Percentiles rank a stretch among this genome's conserved stretches.
Evolutionary conservation across 2,797 vertebrate species (phyloP).

Genomic region (Todus mexicanus): DNA sequence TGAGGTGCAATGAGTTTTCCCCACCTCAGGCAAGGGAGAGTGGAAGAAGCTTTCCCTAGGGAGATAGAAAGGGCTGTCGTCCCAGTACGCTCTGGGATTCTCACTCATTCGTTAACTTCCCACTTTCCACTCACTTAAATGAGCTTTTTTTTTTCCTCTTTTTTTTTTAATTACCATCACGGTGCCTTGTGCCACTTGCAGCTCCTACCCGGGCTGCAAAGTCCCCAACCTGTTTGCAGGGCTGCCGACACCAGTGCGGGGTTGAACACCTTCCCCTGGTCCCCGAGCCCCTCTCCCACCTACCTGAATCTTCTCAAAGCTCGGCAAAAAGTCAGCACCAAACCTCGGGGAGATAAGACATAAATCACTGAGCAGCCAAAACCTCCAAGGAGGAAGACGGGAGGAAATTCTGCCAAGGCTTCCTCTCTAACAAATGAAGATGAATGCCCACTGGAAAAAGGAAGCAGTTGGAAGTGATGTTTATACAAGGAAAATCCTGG

Average conservation of each 20-base stretch:
- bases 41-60: background rate
- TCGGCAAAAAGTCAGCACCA: background rate
- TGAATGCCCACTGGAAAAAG: background rate
- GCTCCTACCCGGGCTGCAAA: background rate
- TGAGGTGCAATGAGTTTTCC: background rate
- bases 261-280: background rate
- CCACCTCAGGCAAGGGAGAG: background rate
- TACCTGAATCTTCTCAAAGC: background rate
- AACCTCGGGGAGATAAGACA: background rate
- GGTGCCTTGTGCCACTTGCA: background rate
- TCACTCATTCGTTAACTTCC: background rate
- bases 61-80: background rate
- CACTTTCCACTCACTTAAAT: background rate
- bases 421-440: slow-evolving; percentile 31
- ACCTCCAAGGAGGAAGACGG: background rate
- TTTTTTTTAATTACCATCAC: background rate
- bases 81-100: background rate
- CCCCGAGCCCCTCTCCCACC: background rate
- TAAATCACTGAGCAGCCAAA: background rate
- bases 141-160: background rate
- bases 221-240: background rate
- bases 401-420: background rate
- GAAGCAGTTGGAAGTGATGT: background rate
- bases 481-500: background rate
- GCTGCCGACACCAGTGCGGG: background rate